Evolutionary conservation across 2,797 vertebrate species (phyloP).

Genomic region (Chrosomus eos): DNA sequence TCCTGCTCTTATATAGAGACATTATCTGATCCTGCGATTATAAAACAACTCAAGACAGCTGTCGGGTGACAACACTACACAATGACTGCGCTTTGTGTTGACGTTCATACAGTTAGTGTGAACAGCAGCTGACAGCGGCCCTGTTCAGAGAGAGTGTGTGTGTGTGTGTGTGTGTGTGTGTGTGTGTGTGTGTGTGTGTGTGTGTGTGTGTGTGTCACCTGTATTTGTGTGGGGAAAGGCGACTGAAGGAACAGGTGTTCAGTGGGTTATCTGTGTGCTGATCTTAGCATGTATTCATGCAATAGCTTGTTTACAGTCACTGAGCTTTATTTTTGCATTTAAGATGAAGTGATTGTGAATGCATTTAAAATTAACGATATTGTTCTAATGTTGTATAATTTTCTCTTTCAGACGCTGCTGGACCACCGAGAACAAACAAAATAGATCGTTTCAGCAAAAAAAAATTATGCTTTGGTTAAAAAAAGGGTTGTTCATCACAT

Average conservation of each 20-base stretch:
- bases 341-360: background rate
- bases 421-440: background rate
- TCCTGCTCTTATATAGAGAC: conserved; percentile 64
- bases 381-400: background rate
- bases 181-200: background rate
- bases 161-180: background rate
- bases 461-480: too few relatives aligned
- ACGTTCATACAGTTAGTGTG: background rate
- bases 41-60: conserved; percentile 50
- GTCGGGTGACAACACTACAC: background rate
- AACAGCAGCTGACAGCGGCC: conserved; percentile 14
- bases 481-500: background rate
- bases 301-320: background rate
- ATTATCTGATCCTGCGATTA: conserved; percentile 55
- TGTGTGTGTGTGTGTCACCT: background rate
- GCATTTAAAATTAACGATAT: background rate
- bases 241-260: conserved; percentile 25
- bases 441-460: background rate
- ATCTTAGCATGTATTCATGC: background rate
- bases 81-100: background rate
- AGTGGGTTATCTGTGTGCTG: background rate
- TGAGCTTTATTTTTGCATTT: background rate
- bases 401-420: background rate
- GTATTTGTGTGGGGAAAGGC: background rate
- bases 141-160: background rate